Evolutionary conservation across 2,113 vertebrate genomes (phyloP).

Genomic region (Podarcis muralis): DNA sequence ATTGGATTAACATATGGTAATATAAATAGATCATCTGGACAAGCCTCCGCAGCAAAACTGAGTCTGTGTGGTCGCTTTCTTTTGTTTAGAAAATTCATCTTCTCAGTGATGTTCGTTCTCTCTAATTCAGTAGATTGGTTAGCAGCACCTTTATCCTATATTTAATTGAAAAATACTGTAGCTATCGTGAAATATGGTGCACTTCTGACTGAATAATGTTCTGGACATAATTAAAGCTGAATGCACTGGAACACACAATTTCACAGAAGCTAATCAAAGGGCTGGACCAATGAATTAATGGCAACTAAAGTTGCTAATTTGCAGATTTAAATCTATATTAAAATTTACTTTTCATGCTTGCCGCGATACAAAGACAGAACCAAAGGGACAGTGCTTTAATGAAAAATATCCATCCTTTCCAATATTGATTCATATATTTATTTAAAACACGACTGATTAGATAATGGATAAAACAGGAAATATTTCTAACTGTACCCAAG

Average conservation of each 20-base stretch:
- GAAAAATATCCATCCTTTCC: background rate
- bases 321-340: background rate
- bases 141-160: slow-evolving; percentile 13
- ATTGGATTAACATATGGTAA: slow-evolving; percentile 48
- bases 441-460: background rate
- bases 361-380: slow-evolving; percentile 8
- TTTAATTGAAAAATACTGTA: slow-evolving; percentile 26
- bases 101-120: slow-evolving; percentile 8
- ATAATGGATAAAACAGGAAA: background rate
- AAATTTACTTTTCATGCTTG: slow-evolving; percentile 10
- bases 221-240: slow-evolving; percentile 26
- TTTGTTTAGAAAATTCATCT: slow-evolving; percentile 38
- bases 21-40: slow-evolving; percentile 41
- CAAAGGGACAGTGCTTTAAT: background rate
- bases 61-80: slow-evolving; percentile 1
- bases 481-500: background rate
- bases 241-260: background rate
- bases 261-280: slow-evolving; percentile 17
- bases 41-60: slow-evolving; percentile 7
- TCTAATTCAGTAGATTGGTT: slow-evolving; percentile 43
- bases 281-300: background rate
- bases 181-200: background rate
- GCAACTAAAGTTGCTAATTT: slow-evolving; percentile 33
- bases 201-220: background rate
- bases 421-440: background rate